Percentiles rank a stretch among this genome's conserved stretches.
These are phyloP conservation scores for Neomonachus schauinslandi DNA, from an alignment of 2,113 vertebrate genomes.

Conservation along the genomic window DNA sequence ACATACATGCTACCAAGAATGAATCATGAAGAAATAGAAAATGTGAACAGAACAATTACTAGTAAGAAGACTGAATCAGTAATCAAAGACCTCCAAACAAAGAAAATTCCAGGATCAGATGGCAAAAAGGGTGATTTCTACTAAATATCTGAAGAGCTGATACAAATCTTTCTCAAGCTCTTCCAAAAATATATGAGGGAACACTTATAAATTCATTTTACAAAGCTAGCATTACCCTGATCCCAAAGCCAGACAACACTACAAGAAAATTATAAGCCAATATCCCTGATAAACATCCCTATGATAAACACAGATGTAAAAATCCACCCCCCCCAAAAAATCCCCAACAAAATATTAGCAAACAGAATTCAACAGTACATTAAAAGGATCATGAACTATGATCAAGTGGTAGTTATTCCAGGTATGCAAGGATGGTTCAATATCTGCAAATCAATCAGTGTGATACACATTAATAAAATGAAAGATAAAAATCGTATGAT, in stretches of 20 bases:
- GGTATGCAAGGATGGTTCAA: background rate
- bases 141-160: background rate
- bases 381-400: background rate
- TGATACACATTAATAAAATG: background rate
- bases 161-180: background rate
- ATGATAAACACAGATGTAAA: background rate
- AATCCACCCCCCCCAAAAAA: background rate
- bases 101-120: background rate
- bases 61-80: background rate
- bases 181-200: background rate
- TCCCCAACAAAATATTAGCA: background rate
- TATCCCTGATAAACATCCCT: background rate
- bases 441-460: background rate
- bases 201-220: background rate
- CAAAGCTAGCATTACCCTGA: background rate
- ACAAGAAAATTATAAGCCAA: background rate
- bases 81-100: background rate
- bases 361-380: background rate
- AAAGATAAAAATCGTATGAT: background rate
- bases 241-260: background rate
- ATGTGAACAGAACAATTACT: background rate
- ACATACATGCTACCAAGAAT: background rate
- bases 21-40: background rate
- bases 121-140: background rate
- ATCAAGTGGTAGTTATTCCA: background rate